Evolutionary conservation across 2,888 invertebrate species (phyloP), one percentile per base, ranked within the genome.

Genomic region (Eupithecia vulgata): DNA sequence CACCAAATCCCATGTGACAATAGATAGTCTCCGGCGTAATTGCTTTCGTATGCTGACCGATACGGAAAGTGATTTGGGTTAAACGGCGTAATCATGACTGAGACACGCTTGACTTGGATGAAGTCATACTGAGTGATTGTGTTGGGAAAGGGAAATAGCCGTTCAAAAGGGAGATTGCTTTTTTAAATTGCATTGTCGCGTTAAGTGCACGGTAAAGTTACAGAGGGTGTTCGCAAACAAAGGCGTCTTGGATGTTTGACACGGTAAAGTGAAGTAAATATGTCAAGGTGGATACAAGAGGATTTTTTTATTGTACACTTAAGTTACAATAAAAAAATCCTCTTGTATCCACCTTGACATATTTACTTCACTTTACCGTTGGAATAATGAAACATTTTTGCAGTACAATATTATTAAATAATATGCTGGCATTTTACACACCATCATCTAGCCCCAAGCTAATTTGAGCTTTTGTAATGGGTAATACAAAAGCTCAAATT

Each of bases 41-140:
- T 74, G 65, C 71, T 72, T 66, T 68, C 68, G 70, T 69, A 69
- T 66, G 69, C 67, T 70, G 72, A 42, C 73, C 69, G 73, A 77
- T 73, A 77, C 75, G 48, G 70, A 74, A 70, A 74, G 59, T 76
- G 69, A 75, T 78, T 79, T 75, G 70, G 77, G 76, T 75, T 77
- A 79, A 79, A 70, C 69, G 71, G 34, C 25, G 72, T 70, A 77
- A 79, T 78, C 73, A 70, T 69, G 57, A 57, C 67, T 68, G 57
- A 57, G 68, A 68, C 72, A 59, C 72, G 67, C 68, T 66, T 25
- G 65, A 34, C 45, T 17, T 61, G 40, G 72, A 70, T 71, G 70
- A 70, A 73, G 75, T 68, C 75, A 72, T 71, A 66, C 35, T 21
- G 25, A n/a, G 69, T 42, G 67, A 67, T 30, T 42, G 25, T 30